Percentiles rank a stretch among this genome's conserved stretches.
These are phyloP conservation scores for Galleria mellonella DNA, from an alignment of 1,140 invertebrate genomes.

Conservation along the genomic window DNA sequence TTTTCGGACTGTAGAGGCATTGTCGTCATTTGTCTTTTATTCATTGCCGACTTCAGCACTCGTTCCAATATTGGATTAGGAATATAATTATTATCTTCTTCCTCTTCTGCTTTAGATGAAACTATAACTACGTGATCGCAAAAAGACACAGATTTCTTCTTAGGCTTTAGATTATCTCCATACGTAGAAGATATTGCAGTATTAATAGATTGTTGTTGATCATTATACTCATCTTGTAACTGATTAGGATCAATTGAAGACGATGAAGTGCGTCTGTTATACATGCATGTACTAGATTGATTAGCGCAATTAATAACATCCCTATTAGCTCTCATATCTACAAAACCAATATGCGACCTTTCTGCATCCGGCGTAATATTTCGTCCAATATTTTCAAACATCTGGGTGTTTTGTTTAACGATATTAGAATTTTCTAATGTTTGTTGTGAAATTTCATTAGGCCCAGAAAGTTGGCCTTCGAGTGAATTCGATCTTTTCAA, in stretches of 20 bases:
- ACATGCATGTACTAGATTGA: slow-evolving; percentile 41
- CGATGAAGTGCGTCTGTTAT: slow-evolving; percentile 56
- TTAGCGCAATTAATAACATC: slow-evolving; percentile 64
- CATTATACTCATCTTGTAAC: slow-evolving; percentile 57
- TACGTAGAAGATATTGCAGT: slow-evolving; percentile 30
- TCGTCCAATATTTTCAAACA: slow-evolving; percentile 82
- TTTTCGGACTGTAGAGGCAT: slow-evolving; percentile 65
- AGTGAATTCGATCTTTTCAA: slow-evolving; percentile 71
- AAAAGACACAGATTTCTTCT: slow-evolving; percentile 95
- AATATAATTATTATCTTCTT: slow-evolving; percentile 91
- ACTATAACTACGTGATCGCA: slow-evolving; percentile 94
- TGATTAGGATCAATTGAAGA: slow-evolving; percentile 65
- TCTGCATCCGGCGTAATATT: slow-evolving; percentile 34
- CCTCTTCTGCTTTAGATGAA: slow-evolving; percentile 89
- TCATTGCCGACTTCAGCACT: slow-evolving; percentile 87
- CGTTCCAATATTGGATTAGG: slow-evolving; percentile 93
- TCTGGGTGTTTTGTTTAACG: slow-evolving; percentile 87
- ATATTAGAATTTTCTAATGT: slow-evolving; percentile 62
- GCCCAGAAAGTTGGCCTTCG: slow-evolving; percentile 50
- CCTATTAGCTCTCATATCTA: slow-evolving; percentile 49
- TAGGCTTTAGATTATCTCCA: slow-evolving; percentile 74
- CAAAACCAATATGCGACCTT: slow-evolving; percentile 48
- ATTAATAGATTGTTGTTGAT: slow-evolving; percentile 34
- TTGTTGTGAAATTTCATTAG: slow-evolving; percentile 34
- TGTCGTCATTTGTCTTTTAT: slow-evolving; percentile 80